Evolutionary conservation across 2,797 vertebrate species (phyloP).

Genomic region (Pygocentrus nattereri): DNA sequence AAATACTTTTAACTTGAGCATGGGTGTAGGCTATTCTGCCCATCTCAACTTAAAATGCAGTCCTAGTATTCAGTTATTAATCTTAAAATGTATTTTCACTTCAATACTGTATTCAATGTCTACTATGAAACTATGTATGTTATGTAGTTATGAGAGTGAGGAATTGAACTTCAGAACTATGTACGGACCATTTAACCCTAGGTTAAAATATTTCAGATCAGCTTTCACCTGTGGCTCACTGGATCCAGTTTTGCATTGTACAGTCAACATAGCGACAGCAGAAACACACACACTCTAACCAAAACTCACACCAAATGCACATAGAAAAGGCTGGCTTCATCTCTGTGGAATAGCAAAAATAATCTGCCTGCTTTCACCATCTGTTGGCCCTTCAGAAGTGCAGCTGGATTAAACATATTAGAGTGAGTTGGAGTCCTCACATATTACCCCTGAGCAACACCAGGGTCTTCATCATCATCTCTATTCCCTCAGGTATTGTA

Average conservation of each 20-base stretch:
- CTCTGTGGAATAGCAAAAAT: constrained; percentile 35
- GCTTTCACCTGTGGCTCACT: background rate
- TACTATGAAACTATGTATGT: too few species aligned
- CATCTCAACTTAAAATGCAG: too few species aligned
- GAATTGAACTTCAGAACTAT: too few species aligned
- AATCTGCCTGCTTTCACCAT: constrained; percentile 55
- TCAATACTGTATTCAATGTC: too few species aligned
- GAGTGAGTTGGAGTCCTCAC: constrained; percentile 20
- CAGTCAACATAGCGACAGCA: background rate
- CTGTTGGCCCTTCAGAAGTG: constrained; percentile 49
- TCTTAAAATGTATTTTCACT: too few species aligned
- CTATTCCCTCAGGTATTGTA: background rate
- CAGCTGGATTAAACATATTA: constrained; percentile 50
- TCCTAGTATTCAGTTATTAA: too few species aligned
- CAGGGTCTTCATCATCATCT: background rate
- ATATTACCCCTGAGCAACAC: constrained; percentile 19
- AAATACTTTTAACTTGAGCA: too few species aligned
- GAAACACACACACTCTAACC: background rate
- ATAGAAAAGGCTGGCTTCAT: constrained; percentile 36
- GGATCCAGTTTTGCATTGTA: constrained; percentile 3
- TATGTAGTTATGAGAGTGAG: too few species aligned
- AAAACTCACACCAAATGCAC: too few species aligned
- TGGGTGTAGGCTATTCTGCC: too few species aligned
- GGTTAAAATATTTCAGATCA: background rate
- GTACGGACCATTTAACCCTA: background rate